phyloP scores from a whole-genome alignment of 2,797 vertebrate genomes.

The Tadarida brasiliensis region DNA sequence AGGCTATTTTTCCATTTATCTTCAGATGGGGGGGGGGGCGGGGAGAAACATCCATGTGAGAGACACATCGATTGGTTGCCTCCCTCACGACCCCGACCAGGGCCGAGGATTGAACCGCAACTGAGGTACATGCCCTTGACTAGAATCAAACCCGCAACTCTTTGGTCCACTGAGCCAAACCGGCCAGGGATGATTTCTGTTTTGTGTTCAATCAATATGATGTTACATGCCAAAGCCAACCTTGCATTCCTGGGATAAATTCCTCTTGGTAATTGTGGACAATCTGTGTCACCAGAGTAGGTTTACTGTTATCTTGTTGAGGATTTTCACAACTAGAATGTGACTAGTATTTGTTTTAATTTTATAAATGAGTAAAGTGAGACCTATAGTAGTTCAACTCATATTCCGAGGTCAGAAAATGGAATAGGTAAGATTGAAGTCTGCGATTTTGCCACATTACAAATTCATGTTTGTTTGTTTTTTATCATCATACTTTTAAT shows the following conservation, averaged over 20 bases:
- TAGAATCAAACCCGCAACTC: too few species aligned
- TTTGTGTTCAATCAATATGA: neutral
- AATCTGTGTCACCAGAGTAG: neutral
- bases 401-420: neutral
- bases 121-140: too few species aligned
- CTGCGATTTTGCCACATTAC: neutral
- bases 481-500: neutral
- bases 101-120: too few species aligned
- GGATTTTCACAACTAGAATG: neutral
- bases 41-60: too few species aligned
- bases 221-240: neutral
- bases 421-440: neutral
- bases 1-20: too few species aligned
- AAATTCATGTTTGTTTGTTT: neutral
- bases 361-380: neutral
- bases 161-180: too few species aligned
- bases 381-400: neutral
- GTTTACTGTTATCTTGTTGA: neutral
- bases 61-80: too few species aligned
- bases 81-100: too few species aligned
- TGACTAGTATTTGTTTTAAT: neutral
- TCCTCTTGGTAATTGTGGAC: too few species aligned
- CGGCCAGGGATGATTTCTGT: neutral
- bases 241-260: neutral
- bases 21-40: too few species aligned